Percentiles rank a stretch among this genome's conserved stretches.
Conservation (phyloP, 2,113 vertebrate genomes). For the Macrotus californicus region DNA sequence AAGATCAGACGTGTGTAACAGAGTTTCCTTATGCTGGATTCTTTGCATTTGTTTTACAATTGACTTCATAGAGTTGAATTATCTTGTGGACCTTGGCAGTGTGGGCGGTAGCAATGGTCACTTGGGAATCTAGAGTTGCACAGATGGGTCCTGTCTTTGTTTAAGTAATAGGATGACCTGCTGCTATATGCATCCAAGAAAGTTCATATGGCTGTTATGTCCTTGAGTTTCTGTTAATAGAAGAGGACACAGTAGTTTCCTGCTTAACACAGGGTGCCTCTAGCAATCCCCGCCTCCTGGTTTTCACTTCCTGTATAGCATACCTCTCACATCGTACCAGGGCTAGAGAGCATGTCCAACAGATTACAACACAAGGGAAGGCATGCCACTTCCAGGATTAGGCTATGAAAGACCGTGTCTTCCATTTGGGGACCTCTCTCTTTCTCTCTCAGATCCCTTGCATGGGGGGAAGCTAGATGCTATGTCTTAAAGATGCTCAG, state of each 20-base stretch:
- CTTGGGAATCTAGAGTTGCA: not conserved
- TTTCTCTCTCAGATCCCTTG: not conserved
- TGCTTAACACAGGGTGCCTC: too few relatives aligned
- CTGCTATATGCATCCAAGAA: not conserved
- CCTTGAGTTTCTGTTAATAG: not conserved
- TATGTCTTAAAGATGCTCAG: not conserved
- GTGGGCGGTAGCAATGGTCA: not conserved
- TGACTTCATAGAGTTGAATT: not conserved
- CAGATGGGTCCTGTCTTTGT: not conserved
- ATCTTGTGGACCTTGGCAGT: not conserved
- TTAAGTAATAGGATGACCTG: not conserved
- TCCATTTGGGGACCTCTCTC: not conserved
- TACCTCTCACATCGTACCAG: not conserved
- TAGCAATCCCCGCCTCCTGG: not conserved
- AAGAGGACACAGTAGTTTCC: not conserved
- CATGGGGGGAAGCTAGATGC: not conserved
- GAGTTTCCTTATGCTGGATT: constrained; percentile 61
- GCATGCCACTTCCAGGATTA: not conserved
- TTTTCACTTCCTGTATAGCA: not conserved
- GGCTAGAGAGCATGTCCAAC: not conserved
- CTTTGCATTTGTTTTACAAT: constrained; percentile 51
- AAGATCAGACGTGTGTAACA: not conserved
- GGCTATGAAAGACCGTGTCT: not conserved
- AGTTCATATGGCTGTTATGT: not conserved
- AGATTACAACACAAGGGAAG: not conserved